These are phyloP conservation scores for Xestia ashworthii DNA, from an alignment of 2,888 invertebrate genomes.

Conservation along the genomic window DNA sequence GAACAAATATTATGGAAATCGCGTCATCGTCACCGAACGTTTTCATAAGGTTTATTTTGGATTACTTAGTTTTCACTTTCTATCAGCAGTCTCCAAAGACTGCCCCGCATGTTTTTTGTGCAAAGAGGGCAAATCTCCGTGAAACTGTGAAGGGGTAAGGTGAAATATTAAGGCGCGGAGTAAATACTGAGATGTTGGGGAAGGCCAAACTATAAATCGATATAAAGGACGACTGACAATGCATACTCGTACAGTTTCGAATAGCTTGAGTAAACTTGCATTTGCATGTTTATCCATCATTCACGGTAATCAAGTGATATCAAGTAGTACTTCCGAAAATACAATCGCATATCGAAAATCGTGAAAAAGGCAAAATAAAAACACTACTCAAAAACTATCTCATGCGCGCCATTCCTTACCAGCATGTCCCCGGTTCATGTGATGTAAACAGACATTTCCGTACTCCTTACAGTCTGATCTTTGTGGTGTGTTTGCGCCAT, in stretches of 20 bases:
- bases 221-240: not conserved
- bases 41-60: too few species aligned
- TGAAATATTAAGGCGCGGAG: not conserved
- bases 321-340: too few species aligned
- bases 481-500: slow-evolving; percentile 66
- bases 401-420: slow-evolving; percentile 38
- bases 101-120: not conserved
- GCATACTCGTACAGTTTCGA: too few species aligned
- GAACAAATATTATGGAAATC: too few species aligned
- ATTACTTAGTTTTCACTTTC: too few species aligned
- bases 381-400: not conserved
- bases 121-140: accelerated
- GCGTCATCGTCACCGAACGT: too few species aligned
- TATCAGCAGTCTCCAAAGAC: too few species aligned
- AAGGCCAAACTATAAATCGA: not conserved
- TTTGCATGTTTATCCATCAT: not conserved
- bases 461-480: slow-evolving; percentile 67
- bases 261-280: not conserved
- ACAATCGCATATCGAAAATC: not conserved
- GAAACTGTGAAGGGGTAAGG: not conserved
- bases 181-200: not conserved
- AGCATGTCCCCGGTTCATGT: slow-evolving; percentile 62
- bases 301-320: not conserved
- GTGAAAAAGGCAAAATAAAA: not conserved
- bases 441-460: slow-evolving; percentile 72